Conservation (phyloP, 2,888 invertebrate species). For the Dryobota labecula region DNA sequence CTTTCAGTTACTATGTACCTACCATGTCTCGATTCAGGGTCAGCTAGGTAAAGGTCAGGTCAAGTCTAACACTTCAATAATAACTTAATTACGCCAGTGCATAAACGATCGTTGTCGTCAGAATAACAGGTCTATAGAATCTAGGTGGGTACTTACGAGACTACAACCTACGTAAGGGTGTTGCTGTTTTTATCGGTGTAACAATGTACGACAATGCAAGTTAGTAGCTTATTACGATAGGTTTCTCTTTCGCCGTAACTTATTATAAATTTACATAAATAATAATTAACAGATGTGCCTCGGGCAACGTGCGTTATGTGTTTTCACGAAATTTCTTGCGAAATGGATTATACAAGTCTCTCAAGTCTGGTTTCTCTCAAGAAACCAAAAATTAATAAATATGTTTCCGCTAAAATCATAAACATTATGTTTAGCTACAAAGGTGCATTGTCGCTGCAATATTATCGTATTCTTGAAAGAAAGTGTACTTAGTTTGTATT, state of each 20-base stretch:
- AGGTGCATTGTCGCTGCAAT: conserved; percentile 38
- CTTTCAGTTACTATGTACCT: not conserved
- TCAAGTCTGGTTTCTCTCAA: conserved; percentile 8
- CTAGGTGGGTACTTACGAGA: not conserved
- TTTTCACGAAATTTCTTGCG: conserved; percentile 69
- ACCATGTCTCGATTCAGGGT: not conserved
- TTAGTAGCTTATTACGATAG: conserved; percentile 35
- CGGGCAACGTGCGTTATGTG: conserved; percentile 56
- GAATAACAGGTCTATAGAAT: not conserved
- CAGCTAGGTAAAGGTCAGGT: not conserved
- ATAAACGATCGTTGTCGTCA: not conserved
- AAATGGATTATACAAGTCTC: conserved; percentile 67
- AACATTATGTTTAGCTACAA: conserved; percentile 24
- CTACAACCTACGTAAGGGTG: not conserved
- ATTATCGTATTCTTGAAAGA: conserved; percentile 57
- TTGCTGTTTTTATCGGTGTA: conserved; percentile 10
- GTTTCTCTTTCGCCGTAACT: conserved; percentile 64
- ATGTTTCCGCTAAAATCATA: conserved; percentile 19
- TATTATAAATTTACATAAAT: conserved; percentile 73
- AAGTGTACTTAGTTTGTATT: conserved; percentile 45
- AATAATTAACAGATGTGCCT: conserved; percentile 69
- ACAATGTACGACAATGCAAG: conserved; percentile 12
- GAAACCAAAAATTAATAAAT: conserved; percentile 16
- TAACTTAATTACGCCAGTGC: not conserved
- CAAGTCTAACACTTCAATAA: not conserved